These are phyloP conservation scores for Unio pictorum DNA, from an alignment of 2,888 invertebrate genomes.

Conservation along the genomic window DNA sequence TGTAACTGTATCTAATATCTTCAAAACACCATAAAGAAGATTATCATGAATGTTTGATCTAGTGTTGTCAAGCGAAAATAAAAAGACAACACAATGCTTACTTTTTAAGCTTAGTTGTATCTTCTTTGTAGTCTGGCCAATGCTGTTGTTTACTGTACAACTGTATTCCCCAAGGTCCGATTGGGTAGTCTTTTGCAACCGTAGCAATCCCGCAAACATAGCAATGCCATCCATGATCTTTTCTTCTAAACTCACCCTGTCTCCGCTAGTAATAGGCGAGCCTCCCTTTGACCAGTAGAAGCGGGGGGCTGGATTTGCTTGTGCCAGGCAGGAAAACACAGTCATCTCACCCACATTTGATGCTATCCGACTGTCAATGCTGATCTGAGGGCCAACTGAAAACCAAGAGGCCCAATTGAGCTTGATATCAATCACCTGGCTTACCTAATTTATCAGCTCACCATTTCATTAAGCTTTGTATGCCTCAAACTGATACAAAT, in stretches of 20 bases:
- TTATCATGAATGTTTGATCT: neutral
- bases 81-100: slow-evolving; percentile 22
- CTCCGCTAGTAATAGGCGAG: slow-evolving; percentile 6
- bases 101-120: slow-evolving; percentile 48
- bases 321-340: slow-evolving; percentile 36
- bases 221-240: slow-evolving; percentile 20
- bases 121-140: slow-evolving; percentile 37
- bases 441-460: too few species aligned
- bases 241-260: slow-evolving; percentile 2
- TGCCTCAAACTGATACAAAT: too few species aligned
- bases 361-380: slow-evolving; percentile 34
- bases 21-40: neutral
- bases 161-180: slow-evolving; percentile 48
- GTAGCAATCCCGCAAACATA: slow-evolving; percentile 21
- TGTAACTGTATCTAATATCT: neutral
- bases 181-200: slow-evolving; percentile 6
- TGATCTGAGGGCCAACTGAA: slow-evolving; percentile 44
- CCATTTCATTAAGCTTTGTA: too few species aligned
- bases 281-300: slow-evolving; percentile 41
- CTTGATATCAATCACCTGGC: too few species aligned
- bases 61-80: neutral
- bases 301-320: slow-evolving; percentile 45
- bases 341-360: slow-evolving; percentile 35
- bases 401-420: neutral
- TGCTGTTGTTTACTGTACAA: slow-evolving; percentile 45